Percentiles rank a stretch among this genome's conserved stretches.
Conservation (phyloP, 2,113 vertebrate species). For the Corythoichthys intestinalis region DNA sequence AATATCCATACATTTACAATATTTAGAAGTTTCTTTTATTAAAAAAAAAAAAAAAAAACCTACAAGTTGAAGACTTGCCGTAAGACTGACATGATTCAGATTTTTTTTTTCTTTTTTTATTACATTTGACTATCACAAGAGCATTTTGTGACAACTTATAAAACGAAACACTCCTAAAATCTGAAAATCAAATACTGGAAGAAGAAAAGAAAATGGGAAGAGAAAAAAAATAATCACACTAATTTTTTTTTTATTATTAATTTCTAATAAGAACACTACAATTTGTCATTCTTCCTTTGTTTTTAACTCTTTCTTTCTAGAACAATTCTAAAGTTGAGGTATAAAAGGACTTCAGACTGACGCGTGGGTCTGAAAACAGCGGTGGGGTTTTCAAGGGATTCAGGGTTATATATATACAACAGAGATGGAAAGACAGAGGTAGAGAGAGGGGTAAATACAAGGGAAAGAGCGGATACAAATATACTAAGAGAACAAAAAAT, state of each 20-base stretch:
- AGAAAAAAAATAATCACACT: conserved; percentile 71
- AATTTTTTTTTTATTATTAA: conserved; percentile 79
- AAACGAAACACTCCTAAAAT: conserved; percentile 69
- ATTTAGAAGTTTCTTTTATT: too few species aligned
- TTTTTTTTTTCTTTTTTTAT: conserved; percentile 71
- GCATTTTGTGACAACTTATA: conserved; percentile 71
- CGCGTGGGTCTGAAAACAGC: conserved; percentile 77
- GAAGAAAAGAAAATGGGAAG: background rate
- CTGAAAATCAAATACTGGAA: conserved; percentile 59
- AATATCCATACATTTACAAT: too few species aligned
- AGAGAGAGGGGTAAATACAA: conserved; percentile 77
- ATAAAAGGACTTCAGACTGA: conserved; percentile 82
- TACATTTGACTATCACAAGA: conserved; percentile 74
- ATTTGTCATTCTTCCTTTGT: conserved; percentile 76
- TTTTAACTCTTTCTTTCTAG: conserved; percentile 80
- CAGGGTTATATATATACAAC: conserved; percentile 70
- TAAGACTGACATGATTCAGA: conserved; percentile 53
- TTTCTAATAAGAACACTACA: conserved; percentile 84
- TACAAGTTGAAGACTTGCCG: background rate
- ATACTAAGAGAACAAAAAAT: conserved; percentile 62
- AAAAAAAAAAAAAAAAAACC: too few species aligned
- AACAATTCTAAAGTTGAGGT: conserved; percentile 85
- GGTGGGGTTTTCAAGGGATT: conserved; percentile 52
- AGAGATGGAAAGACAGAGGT: conserved; percentile 76
- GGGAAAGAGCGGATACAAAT: conserved; percentile 71